These are phyloP conservation scores for Sclerurus mexicanus DNA, from an alignment of 2,113 vertebrate species.

Conservation along the genomic window DNA sequence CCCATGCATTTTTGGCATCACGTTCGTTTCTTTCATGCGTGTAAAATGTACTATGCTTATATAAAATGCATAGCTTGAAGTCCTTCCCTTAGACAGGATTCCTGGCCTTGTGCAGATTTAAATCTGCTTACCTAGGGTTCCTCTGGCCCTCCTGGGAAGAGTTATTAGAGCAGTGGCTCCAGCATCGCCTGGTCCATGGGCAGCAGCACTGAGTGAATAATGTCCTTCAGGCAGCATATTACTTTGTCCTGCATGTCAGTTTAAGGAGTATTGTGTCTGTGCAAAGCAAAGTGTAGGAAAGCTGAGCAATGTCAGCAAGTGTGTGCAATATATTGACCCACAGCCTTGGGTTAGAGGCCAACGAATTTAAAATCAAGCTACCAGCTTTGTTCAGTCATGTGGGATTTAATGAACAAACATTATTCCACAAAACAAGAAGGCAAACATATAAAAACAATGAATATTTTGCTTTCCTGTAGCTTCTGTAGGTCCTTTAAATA, in stretches of 20 bases:
- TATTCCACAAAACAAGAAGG: neutral
- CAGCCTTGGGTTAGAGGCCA: neutral
- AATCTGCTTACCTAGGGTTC: neutral
- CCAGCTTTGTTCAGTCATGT: neutral
- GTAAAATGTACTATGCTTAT: neutral
- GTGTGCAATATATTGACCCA: neutral
- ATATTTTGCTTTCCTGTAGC: neutral
- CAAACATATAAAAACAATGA: neutral
- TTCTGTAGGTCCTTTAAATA: neutral
- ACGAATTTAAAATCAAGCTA: neutral
- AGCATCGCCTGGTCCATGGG: neutral
- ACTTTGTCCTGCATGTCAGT: neutral
- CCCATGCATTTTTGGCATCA: neutral
- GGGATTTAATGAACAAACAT: neutral
- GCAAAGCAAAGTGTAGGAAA: neutral
- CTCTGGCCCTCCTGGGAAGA: neutral
- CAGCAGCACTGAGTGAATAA: neutral
- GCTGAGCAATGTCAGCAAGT: constrained; percentile 1
- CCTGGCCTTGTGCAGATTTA: neutral
- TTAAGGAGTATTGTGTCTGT: neutral
- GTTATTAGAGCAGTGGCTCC: neutral
- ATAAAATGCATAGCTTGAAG: neutral
- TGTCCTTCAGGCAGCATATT: neutral
- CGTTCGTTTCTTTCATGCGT: neutral
- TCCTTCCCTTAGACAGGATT: neutral